Evolutionary conservation across 1,140 invertebrate genomes (phyloP).

Genomic region (Drosophila erecta): DNA sequence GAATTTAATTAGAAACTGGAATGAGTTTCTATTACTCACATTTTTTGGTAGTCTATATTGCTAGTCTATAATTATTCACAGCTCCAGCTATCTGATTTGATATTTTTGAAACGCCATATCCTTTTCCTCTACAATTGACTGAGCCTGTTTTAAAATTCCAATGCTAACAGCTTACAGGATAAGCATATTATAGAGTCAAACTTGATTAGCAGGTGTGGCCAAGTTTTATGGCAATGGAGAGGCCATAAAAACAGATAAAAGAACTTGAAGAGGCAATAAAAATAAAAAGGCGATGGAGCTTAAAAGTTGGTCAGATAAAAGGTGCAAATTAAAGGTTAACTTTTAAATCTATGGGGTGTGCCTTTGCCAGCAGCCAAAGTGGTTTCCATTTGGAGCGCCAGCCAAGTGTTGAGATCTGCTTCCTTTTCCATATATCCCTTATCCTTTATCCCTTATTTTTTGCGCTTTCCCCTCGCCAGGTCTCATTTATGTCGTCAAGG

Average conservation of each 20-base stretch:
- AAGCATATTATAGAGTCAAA: constrained; percentile 4
- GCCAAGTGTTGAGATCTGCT: constrained; percentile 40
- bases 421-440: constrained; percentile 9
- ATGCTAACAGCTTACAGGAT: not conserved
- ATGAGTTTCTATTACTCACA: constrained; percentile 22
- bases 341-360: constrained; percentile 17
- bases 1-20: constrained; percentile 58
- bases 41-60: not conserved
- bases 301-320: constrained; percentile 3
- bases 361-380: constrained; percentile 24
- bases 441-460: constrained; percentile 1
- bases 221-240: constrained; percentile 18
- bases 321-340: constrained; percentile 23
- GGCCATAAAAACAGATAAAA: constrained; percentile 7
- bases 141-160: not conserved
- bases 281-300: not conserved
- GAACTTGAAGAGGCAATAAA: not conserved
- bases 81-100: too few species aligned
- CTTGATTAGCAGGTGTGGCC: constrained; percentile 3
- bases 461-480: not conserved
- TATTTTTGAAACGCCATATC: not conserved
- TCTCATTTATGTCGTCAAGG: constrained; percentile 36
- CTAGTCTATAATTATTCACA: too few species aligned
- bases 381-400: constrained; percentile 33
- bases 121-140: too few species aligned